phyloP scores from a whole-genome alignment of 2,113 vertebrate species.

The Neogale vison region DNA sequence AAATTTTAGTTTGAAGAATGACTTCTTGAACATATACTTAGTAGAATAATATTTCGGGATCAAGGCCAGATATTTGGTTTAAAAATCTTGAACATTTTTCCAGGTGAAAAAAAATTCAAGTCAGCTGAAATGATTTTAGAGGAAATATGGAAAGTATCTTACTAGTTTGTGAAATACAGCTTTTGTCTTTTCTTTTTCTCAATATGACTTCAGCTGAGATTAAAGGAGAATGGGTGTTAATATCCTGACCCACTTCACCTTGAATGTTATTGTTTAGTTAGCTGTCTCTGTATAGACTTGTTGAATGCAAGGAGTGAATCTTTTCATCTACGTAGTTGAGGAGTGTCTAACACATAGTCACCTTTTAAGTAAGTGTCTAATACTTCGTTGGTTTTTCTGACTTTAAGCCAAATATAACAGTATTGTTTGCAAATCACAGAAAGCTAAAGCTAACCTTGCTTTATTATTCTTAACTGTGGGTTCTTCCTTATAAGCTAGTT shows the following conservation, averaged over 20 bases:
- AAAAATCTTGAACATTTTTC: constrained; percentile 1
- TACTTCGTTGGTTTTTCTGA: background rate
- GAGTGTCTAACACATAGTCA: background rate
- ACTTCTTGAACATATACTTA: constrained; percentile 1
- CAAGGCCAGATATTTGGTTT: background rate
- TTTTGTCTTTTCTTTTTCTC: background rate
- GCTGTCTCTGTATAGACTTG: background rate
- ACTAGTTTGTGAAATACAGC: background rate
- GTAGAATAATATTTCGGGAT: background rate
- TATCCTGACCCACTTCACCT: background rate
- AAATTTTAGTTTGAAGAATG: constrained; percentile 14
- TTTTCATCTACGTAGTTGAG: background rate
- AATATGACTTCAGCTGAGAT: background rate
- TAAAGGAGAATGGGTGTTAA: background rate
- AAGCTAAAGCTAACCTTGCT: background rate
- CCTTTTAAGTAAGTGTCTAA: background rate
- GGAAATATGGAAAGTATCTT: background rate
- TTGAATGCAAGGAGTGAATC: background rate
- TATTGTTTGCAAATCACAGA: background rate
- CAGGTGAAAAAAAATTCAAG: background rate
- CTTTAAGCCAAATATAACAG: background rate
- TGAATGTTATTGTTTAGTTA: background rate
- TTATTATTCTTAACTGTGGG: background rate
- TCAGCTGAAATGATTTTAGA: constrained; percentile 1
- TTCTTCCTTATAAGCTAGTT: background rate